Evolutionary conservation across 2,797 vertebrate species (phyloP).

Genomic region (Phoebastria nigripes): DNA sequence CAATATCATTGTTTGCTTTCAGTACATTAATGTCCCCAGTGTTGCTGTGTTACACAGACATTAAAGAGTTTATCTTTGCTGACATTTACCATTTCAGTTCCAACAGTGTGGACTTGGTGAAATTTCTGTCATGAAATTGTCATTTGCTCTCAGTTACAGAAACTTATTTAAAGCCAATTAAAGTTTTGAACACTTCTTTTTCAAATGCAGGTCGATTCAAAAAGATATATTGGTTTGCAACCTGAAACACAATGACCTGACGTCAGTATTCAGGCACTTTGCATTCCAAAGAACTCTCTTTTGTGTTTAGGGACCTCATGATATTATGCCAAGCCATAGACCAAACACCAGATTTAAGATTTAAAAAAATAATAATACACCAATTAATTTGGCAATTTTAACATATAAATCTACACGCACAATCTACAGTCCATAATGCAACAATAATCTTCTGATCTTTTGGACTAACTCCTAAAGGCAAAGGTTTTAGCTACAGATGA

Average conservation of each 20-base stretch:
- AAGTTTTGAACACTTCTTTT: background rate
- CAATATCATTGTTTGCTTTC: background rate
- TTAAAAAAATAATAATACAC: background rate
- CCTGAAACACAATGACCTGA: background rate
- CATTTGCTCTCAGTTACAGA: background rate
- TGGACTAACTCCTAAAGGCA: slow-evolving; percentile 32
- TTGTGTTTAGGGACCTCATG: background rate
- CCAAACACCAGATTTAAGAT: background rate
- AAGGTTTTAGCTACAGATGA: background rate
- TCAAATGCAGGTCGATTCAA: background rate
- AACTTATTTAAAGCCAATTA: background rate
- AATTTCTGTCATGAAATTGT: background rate
- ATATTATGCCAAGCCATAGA: background rate
- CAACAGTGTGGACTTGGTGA: background rate
- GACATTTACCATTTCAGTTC: background rate
- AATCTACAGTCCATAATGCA: background rate
- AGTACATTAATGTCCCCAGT: background rate
- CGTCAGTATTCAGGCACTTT: background rate
- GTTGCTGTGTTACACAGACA: background rate
- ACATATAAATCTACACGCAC: background rate
- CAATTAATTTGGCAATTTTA: slow-evolving; percentile 2
- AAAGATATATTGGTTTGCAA: slow-evolving; percentile 7
- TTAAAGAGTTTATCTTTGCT: background rate
- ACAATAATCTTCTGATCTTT: slow-evolving; percentile 38
- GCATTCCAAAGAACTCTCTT: background rate